Percentiles rank a stretch among this genome's conserved stretches.
These are phyloP conservation scores for Muschampia plurimacula DNA, from an alignment of 2,888 invertebrate species.

Conservation along the genomic window DNA sequence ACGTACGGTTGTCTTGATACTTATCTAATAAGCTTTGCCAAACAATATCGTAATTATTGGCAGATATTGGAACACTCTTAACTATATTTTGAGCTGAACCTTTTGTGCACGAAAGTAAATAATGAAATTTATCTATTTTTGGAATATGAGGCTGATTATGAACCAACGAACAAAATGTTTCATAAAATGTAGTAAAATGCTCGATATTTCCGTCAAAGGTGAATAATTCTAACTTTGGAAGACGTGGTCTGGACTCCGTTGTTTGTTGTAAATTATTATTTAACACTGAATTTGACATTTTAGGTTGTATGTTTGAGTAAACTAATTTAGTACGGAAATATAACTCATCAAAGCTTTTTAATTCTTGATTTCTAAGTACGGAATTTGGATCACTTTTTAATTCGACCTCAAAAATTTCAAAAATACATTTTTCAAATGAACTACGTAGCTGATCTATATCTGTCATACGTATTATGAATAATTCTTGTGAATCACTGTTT, in stretches of 20 bases:
- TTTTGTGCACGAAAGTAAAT: slow-evolving; percentile 28
- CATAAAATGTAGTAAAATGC: slow-evolving; percentile 16
- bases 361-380: not conserved
- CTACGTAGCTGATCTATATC: not conserved
- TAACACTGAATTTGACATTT: not conserved
- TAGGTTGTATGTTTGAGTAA: slow-evolving; percentile 11
- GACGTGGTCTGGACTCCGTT: not conserved
- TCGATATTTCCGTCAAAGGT: slow-evolving; percentile 8
- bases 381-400: not conserved
- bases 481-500: not conserved
- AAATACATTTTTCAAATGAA: slow-evolving; percentile 1
- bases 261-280: not conserved
- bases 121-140: slow-evolving; percentile 27
- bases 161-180: slow-evolving; percentile 21
- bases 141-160: slow-evolving; percentile 22
- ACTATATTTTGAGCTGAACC: slow-evolving; percentile 38
- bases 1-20: slow-evolving; percentile 28
- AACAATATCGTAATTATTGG: slow-evolving; percentile 37
- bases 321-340: slow-evolving; percentile 14
- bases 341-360: slow-evolving; percentile 20
- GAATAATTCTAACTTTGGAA: not conserved
- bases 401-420: slow-evolving; percentile 5
- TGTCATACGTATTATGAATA: not conserved
- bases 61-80: slow-evolving; percentile 16
- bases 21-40: slow-evolving; percentile 42